Conservation (phyloP, 2,888 invertebrate genomes). For the Drosophila lacicola region DNA sequence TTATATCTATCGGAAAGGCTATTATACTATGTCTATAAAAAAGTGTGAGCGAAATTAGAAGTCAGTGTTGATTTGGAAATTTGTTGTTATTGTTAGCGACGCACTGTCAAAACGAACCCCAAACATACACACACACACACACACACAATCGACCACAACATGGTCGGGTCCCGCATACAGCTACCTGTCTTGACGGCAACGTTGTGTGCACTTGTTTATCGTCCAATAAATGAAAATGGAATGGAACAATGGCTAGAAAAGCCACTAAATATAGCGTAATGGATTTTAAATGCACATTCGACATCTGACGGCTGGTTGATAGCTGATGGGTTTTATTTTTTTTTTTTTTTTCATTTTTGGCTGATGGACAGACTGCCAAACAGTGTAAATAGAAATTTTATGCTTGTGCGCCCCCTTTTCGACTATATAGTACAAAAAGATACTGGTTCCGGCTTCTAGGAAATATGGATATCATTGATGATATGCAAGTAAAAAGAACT, state of each 20-base stretch:
- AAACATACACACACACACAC: constrained; percentile 21
- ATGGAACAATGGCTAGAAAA: constrained; percentile 61
- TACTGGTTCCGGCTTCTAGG: constrained; percentile 22
- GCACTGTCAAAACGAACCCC: constrained; percentile 50
- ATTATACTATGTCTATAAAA: not conserved
- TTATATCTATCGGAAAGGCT: too few relatives aligned
- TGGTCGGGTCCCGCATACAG: constrained; percentile 14
- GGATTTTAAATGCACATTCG: constrained; percentile 71
- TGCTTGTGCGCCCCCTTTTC: constrained; percentile 44
- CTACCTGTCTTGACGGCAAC: constrained; percentile 52
- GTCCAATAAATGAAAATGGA: constrained; percentile 66
- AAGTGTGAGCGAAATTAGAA: constrained; percentile 16
- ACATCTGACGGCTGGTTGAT: constrained; percentile 62
- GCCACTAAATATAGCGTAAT: constrained; percentile 67
- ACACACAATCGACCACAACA: constrained; percentile 9
- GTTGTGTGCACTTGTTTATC: constrained; percentile 57
- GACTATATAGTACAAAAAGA: constrained; percentile 4
- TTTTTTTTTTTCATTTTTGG: constrained; percentile 3
- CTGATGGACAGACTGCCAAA: constrained; percentile 49
- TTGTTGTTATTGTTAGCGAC: constrained; percentile 51
- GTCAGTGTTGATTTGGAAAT: constrained; percentile 39
- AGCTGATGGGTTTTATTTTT: constrained; percentile 44
- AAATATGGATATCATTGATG: constrained; percentile 30
- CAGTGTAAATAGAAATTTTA: constrained; percentile 53
- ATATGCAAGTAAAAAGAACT: constrained; percentile 36